Evolutionary conservation across 2,888 invertebrate species (phyloP), one percentile per base, ranked within the genome.

Genomic region (Spisula solida): DNA sequence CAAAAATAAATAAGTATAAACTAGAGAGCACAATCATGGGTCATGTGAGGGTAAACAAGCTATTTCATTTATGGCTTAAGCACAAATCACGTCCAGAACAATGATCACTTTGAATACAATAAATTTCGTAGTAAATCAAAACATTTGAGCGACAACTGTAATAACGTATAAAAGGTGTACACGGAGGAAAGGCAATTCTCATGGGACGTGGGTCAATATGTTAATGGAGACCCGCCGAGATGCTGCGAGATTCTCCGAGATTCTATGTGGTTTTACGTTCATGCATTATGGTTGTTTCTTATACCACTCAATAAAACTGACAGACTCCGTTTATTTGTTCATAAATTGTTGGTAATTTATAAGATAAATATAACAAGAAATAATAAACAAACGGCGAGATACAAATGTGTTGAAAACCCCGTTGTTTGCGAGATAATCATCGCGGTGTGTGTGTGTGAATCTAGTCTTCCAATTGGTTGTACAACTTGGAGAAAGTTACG

Each of bases 291-390:
- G 29, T 31, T 78, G 85, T 56, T 79, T 78, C 25, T 85, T 85
- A 75, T 25, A 75, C 60, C n/a, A 31, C 34, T 75, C 75, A 25
- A 78, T 85, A 78, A 85, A 51, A 55, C 79, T 85, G 85, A 85
- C 85, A 85, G 55, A 34, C 20, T 25, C n/a, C 78, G 79, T 85
- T 85, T 85, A 85, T 85, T 85, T 78, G 51, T 56, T 31, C 79
- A 85, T 75, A 85, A 78, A 85, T 85, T 51, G 56, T 79, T 41
- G 25, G 78, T 79, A 79, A 85, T 85, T 78, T 85, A 51, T 51
- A 41, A 47, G 56, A 55, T 85, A 79, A 85, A 85, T 85, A 85
- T n/a, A 78, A n/a, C 85, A 56, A 85, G 79, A 56, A 85, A 79
- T 85, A 79, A 85, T 85, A 85, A 85, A 85, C 51, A 79, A 51